Evolutionary conservation across 2,113 vertebrate species (phyloP).

Genomic region (Dermatemys mawii): DNA sequence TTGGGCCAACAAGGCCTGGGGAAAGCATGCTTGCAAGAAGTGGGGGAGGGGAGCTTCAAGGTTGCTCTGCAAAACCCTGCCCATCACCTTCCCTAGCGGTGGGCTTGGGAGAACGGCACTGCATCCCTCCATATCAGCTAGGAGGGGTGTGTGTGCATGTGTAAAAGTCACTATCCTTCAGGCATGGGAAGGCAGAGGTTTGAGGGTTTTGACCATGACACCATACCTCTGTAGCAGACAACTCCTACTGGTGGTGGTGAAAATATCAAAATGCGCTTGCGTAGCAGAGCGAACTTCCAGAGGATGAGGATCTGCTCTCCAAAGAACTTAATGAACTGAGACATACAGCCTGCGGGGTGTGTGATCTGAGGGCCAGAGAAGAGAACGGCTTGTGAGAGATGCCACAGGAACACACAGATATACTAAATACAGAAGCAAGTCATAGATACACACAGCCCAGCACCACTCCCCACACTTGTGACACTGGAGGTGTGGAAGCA

Average conservation of each 20-base stretch:
- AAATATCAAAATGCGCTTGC: slow-evolving; percentile 97
- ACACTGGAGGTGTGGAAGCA: neutral
- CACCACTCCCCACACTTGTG: neutral
- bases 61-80: neutral
- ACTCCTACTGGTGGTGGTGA: slow-evolving; percentile 96
- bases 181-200: neutral
- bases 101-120: neutral
- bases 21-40: neutral
- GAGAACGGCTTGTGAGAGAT: slow-evolving; percentile 28
- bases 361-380: slow-evolving; percentile 88
- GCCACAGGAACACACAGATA: slow-evolving; percentile 23
- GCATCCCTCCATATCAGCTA: neutral
- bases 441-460: neutral
- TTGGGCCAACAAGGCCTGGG: neutral
- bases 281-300: slow-evolving; percentile 96
- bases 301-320: slow-evolving; percentile 97
- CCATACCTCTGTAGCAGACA: slow-evolving; percentile 96
- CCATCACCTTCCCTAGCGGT: accelerated
- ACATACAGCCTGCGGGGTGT: slow-evolving; percentile 99
- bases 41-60: neutral
- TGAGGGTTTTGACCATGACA: slow-evolving; percentile 35
- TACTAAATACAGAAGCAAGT: neutral
- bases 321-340: slow-evolving; percentile 98
- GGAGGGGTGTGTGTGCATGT: neutral
- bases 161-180: neutral